Conservation (phyloP, 2,888 invertebrate genomes). For the Volucella zonaria region DNA sequence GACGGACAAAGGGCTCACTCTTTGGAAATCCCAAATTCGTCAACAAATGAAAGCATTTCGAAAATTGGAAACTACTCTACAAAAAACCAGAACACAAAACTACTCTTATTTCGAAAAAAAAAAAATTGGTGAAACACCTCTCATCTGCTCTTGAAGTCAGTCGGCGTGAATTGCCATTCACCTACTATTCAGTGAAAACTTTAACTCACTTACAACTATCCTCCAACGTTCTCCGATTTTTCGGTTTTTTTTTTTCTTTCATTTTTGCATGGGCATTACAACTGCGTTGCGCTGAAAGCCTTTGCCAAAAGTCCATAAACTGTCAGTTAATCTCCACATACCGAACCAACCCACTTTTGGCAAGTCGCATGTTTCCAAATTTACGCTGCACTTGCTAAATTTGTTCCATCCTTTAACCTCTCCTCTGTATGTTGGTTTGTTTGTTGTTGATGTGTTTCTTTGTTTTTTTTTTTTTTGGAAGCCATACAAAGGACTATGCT, state of each 20-base stretch:
- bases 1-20: too few relatives aligned
- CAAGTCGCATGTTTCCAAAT: constrained; percentile 37
- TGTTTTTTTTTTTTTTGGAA: constrained; percentile 29
- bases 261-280: neutral
- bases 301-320: constrained; percentile 70
- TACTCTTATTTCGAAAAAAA: neutral
- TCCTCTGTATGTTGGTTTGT: neutral
- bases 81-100: too few relatives aligned
- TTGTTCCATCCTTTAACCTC: constrained; percentile 6
- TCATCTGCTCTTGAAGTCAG: constrained; percentile 57
- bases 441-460: constrained; percentile 4
- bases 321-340: constrained; percentile 67
- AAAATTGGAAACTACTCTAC: neutral
- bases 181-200: constrained; percentile 49
- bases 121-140: constrained; percentile 25
- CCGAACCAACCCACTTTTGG: constrained; percentile 28
- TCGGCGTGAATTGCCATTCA: constrained; percentile 52
- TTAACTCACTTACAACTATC: constrained; percentile 50
- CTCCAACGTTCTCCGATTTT: neutral
- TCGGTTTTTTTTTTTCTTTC: too few relatives aligned
- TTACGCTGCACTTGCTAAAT: constrained; percentile 33
- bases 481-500: constrained; percentile 62
- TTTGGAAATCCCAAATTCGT: too few relatives aligned
- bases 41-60: neutral
- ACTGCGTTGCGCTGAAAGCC: constrained; percentile 55